Base-by-base conservation (phyloP, 2,797 vertebrate genomes). In the Sebastes elongatus region DNA sequence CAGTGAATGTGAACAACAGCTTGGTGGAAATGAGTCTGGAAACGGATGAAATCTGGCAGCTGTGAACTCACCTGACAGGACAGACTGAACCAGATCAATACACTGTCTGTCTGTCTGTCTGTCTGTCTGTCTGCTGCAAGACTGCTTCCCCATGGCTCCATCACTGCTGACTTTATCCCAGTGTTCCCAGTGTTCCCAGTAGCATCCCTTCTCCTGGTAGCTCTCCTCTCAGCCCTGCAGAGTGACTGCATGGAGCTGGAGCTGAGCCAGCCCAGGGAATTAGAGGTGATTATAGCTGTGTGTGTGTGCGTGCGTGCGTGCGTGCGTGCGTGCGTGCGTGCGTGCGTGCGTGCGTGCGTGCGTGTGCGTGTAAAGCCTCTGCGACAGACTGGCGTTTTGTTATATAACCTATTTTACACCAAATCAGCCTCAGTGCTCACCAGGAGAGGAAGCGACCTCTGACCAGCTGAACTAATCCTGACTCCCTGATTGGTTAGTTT, bases 371-470 rank as follows among this genome's bases (percentile, higher is more conserved):
- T 63, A 49, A 63, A 70, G 74, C 77, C 67, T 82, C 83, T 88
- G 87, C 74, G 70, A 82, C 85, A 89, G 79, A 56, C 82, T 81
- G 82, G 14, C 1, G 30, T 74, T 87, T 83, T 74, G 77, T 92
- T 92, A 89, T 70, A 57, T 87, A 93, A 92, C 73, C 74, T 64
- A 35, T 82, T 90, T 88, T 42, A 80, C 79, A 89, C 83, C 75
- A 71, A 81, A 88, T 81, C 81, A 62, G 69, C 55, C 49, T 67
- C 2, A 3, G 46, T 1, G 30, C 62, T 84, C 73, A 69, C 73
- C 73, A 67, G 71, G 72, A 78, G 42, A 74, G 66, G 56, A 67
- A 78, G 62, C 10, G 3, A 84, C 78, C 76, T 77, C 57, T 2
- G 20, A 74, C 73, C 85, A 73, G 71, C 71, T 62, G 61, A 83